Conservation (phyloP, 2,888 invertebrate genomes). For the Sinopyrophorus schimmeli region DNA sequence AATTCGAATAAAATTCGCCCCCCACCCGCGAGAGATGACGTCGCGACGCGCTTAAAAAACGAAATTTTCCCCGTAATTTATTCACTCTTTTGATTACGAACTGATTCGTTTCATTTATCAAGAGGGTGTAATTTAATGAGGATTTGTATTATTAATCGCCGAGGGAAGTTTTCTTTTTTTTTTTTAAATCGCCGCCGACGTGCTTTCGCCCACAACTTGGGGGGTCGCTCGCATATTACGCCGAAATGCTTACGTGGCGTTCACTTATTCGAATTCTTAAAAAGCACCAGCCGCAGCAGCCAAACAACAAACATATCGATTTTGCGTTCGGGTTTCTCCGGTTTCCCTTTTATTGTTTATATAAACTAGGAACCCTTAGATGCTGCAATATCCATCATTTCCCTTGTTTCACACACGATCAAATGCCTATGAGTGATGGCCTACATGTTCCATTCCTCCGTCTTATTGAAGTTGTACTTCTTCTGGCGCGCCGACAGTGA, state of each 20-base stretch:
- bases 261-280: slow-evolving; percentile 3
- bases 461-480: no score
- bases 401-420: slow-evolving; percentile 14
- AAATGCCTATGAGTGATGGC: slow-evolving; percentile 9
- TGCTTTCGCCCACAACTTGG: no score
- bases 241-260: slow-evolving; percentile 1
- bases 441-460: no score
- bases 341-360: slow-evolving; percentile 4
- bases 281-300: neutral
- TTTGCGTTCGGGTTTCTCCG: slow-evolving; percentile 3
- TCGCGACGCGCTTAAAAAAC: no score
- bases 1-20: no score
- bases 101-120: slow-evolving; percentile 20
- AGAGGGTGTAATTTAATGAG: slow-evolving; percentile 20
- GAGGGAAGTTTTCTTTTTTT: slow-evolving; percentile 8
- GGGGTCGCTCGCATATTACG: no score
- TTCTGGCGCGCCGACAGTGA: no score
- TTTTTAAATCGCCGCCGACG: slow-evolving; percentile 5
- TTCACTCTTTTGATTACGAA: slow-evolving; percentile 15
- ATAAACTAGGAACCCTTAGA: slow-evolving; percentile 8
- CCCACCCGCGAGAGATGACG: no score
- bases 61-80: no score
- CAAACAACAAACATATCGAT: slow-evolving; percentile 9
- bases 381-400: slow-evolving; percentile 10
- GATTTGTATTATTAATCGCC: slow-evolving; percentile 17